Conservation (phyloP, 37 sponge, comb jelly and placozoan genomes). For the Tethya wilhelma region DNA sequence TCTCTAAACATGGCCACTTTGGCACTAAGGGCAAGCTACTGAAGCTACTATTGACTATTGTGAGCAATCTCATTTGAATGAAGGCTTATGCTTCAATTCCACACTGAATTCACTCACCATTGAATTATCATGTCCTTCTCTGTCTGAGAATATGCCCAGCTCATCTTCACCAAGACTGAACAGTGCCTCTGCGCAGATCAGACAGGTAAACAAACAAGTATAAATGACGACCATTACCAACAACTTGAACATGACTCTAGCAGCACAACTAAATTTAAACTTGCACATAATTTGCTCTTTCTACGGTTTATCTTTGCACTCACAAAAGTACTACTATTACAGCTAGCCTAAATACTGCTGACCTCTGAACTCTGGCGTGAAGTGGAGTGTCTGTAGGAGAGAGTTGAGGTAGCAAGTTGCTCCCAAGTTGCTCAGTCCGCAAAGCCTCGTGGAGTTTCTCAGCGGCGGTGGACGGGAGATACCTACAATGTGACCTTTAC, state of each 20-base stretch:
- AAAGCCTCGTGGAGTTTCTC: conserved; percentile 59
- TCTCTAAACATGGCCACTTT: not conserved
- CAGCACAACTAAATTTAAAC: too few species aligned
- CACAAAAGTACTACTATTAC: too few species aligned
- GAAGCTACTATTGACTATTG: too few species aligned
- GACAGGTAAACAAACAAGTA: too few species aligned
- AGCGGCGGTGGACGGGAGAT: conserved; percentile 45
- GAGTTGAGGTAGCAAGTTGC: conserved; percentile 96
- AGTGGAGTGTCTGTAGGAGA: conserved; percentile 86
- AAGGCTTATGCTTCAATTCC: not conserved
- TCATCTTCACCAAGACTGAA: conserved; percentile 58
- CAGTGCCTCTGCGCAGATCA: conserved; percentile 53
- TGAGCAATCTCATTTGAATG: too few species aligned
- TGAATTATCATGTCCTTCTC: conserved; percentile 26
- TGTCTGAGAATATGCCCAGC: conserved; percentile 39
- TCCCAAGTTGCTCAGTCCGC: conserved; percentile 87
- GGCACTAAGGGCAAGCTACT: not conserved
- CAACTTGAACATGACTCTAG: too few species aligned
- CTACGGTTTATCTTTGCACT: too few species aligned
- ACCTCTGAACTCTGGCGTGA: conserved; percentile 92
- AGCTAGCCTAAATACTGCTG: too few species aligned
- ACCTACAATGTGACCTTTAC: not conserved
- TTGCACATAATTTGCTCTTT: too few species aligned
- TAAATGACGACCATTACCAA: too few species aligned
- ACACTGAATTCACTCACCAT: not conserved